Evolutionary conservation across 1,140 invertebrate genomes (phyloP).

Genomic region (Lasioglossum baleicum): DNA sequence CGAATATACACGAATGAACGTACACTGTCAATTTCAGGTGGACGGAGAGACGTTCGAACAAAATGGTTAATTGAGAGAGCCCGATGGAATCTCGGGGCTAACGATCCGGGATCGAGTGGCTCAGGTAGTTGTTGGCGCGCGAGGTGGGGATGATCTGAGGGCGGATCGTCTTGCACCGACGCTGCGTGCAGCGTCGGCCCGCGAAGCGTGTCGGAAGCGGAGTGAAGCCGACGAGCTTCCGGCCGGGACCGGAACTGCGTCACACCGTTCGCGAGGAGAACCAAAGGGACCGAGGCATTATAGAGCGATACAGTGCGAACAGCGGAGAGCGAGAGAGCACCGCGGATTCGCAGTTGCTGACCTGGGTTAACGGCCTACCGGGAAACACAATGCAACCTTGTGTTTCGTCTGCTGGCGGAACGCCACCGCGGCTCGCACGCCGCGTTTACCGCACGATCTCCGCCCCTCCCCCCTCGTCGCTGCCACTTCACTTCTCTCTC

Average conservation of each 20-base stretch:
- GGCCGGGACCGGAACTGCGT: conserved; percentile 62
- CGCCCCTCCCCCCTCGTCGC: conserved; percentile 5
- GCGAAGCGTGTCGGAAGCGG: conserved; percentile 61
- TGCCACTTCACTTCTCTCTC: neutral
- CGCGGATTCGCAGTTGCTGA: conserved; percentile 66
- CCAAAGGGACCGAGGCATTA: neutral
- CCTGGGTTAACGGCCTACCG: conserved; percentile 75
- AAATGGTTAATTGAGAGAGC: no score
- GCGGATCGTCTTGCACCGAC: conserved; percentile 2
- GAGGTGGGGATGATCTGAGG: neutral
- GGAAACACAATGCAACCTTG: conserved; percentile 72
- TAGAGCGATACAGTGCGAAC: neutral
- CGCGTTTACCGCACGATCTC: conserved; percentile 27
- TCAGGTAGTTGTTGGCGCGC: no score
- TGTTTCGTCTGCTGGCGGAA: conserved; percentile 66
- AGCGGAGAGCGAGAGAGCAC: conserved; percentile 11
- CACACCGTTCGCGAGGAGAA: conserved; percentile 29
- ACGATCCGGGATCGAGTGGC: no score
- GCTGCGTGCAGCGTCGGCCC: neutral
- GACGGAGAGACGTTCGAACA: no score
- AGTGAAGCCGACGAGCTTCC: conserved; percentile 53
- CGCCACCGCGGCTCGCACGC: conserved; percentile 33
- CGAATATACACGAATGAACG: no score
- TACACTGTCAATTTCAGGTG: no score
- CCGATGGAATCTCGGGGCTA: no score